Conservation (phyloP, 2,888 invertebrate species). For the Doris montereyensis region DNA sequence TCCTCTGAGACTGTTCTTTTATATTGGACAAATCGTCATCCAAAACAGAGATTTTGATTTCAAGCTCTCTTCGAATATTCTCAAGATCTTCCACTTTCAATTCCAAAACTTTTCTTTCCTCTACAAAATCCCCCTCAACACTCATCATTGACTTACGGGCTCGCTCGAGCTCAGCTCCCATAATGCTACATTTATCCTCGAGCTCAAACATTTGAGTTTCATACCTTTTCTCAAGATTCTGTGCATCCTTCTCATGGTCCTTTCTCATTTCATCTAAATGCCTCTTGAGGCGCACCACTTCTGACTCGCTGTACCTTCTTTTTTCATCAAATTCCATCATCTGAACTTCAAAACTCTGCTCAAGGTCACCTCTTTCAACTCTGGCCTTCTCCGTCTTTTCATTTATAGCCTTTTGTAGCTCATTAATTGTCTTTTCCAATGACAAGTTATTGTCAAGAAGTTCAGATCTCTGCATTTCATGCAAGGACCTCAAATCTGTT, state of each 20-base stretch:
- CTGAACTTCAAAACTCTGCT: slow-evolving; percentile 44
- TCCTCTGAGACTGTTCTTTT: slow-evolving; percentile 27
- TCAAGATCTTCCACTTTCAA: slow-evolving; percentile 43
- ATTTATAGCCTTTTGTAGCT: slow-evolving; percentile 38
- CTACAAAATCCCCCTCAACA: slow-evolving; percentile 34
- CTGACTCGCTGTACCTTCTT: slow-evolving; percentile 42
- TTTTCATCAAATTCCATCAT: slow-evolving; percentile 47
- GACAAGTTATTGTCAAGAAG: slow-evolving; percentile 44
- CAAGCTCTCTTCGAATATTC: slow-evolving; percentile 22
- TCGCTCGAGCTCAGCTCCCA: slow-evolving; percentile 37
- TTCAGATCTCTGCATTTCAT: slow-evolving; percentile 44
- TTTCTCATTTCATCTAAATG: slow-evolving; percentile 48
- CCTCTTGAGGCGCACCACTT: slow-evolving; percentile 41
- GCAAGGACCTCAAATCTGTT: slow-evolving; percentile 39
- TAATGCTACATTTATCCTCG: slow-evolving; percentile 44
- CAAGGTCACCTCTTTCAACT: slow-evolving; percentile 41
- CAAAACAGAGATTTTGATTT: slow-evolving; percentile 26
- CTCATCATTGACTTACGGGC: slow-evolving; percentile 37
- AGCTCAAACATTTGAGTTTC: slow-evolving; percentile 46
- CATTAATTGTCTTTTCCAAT: slow-evolving; percentile 39
- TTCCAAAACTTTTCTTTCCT: slow-evolving; percentile 32
- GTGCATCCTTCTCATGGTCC: slow-evolving; percentile 43
- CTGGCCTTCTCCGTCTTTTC: slow-evolving; percentile 37
- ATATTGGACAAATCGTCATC: slow-evolving; percentile 35
- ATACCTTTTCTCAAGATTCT: slow-evolving; percentile 38